Conservation (phyloP, 2,797 vertebrate genomes). For the Eulemur albifrons region DNA sequence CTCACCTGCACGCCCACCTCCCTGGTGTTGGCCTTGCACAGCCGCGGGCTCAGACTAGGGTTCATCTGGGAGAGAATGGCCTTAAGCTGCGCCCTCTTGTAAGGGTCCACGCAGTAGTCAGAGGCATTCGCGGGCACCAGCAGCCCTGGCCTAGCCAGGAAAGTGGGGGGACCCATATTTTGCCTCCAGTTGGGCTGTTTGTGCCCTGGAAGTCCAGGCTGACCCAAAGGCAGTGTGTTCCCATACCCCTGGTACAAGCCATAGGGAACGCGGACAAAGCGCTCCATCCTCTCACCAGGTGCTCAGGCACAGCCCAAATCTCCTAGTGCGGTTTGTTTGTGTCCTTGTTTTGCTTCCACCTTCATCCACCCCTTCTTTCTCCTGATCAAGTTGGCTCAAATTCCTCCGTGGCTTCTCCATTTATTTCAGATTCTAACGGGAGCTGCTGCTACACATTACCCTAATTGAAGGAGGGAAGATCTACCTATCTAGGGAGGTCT, state of each 20-base stretch:
- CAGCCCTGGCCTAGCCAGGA: slow-evolving; percentile 61
- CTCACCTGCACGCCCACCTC: slow-evolving; percentile 94
- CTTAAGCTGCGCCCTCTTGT: slow-evolving; percentile 86
- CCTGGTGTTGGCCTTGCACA: slow-evolving; percentile 84
- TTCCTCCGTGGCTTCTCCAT: not conserved
- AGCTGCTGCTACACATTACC: slow-evolving; percentile 45
- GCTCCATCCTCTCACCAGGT: slow-evolving; percentile 85
- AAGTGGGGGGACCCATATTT: slow-evolving; percentile 79
- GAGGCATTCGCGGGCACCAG: slow-evolving; percentile 78
- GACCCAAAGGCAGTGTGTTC: not conserved
- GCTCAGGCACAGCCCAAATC: not conserved
- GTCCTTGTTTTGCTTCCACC: not conserved
- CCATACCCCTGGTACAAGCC: slow-evolving; percentile 79
- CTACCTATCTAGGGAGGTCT: not conserved
- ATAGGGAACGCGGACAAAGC: slow-evolving; percentile 83
- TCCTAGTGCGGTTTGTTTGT: not conserved
- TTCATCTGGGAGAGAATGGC: slow-evolving; percentile 89
- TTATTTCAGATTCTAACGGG: slow-evolving; percentile 46
- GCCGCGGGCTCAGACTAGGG: slow-evolving; percentile 79
- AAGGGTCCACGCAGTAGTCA: slow-evolving; percentile 88
- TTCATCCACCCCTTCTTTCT: not conserved
- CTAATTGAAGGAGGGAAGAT: slow-evolving; percentile 16
- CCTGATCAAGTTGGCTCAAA: not conserved
- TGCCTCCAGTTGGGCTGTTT: slow-evolving; percentile 85
- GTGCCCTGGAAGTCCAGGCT: slow-evolving; percentile 53